Evolutionary conservation across 2,797 vertebrate genomes (phyloP).

Genomic region (Acipenser oxyrinchus): DNA sequence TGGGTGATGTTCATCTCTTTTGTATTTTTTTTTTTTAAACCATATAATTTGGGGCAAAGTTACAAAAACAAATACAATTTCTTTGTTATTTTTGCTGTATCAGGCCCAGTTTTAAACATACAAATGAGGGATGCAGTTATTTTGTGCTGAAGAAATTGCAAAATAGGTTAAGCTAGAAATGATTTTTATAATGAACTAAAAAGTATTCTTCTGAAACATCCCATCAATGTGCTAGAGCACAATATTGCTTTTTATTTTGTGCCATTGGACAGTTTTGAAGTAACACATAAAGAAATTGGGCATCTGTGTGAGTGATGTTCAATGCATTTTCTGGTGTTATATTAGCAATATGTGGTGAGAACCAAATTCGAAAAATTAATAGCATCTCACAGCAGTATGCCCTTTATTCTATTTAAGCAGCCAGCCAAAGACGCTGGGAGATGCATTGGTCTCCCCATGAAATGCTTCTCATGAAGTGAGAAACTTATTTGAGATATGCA

Average conservation of each 20-base stretch:
- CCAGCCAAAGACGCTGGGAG: not conserved
- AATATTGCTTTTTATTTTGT: not conserved
- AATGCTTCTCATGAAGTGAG: not conserved
- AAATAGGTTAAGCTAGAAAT: not conserved
- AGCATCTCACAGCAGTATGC: not conserved
- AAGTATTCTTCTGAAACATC: constrained; percentile 1
- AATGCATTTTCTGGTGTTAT: not conserved
- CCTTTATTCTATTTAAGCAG: too few species aligned
- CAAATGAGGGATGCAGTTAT: constrained; percentile 6
- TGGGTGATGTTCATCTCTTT: too few species aligned
- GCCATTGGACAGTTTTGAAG: not conserved
- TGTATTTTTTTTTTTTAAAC: too few species aligned
- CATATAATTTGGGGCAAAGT: too few species aligned
- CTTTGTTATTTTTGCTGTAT: constrained; percentile 50
- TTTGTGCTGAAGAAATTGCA: not conserved
- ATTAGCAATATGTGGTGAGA: not conserved
- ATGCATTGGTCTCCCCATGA: not conserved
- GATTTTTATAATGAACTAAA: not conserved
- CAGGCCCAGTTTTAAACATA: constrained; percentile 20
- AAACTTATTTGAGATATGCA: too few species aligned
- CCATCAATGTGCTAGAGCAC: not conserved
- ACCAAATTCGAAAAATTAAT: not conserved
- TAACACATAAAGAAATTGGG: not conserved
- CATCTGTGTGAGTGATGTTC: not conserved
- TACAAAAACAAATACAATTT: constrained; percentile 10